phyloP scores from a whole-genome alignment of 2,113 vertebrate genomes.

The Ctenomys sociabilis region DNA sequence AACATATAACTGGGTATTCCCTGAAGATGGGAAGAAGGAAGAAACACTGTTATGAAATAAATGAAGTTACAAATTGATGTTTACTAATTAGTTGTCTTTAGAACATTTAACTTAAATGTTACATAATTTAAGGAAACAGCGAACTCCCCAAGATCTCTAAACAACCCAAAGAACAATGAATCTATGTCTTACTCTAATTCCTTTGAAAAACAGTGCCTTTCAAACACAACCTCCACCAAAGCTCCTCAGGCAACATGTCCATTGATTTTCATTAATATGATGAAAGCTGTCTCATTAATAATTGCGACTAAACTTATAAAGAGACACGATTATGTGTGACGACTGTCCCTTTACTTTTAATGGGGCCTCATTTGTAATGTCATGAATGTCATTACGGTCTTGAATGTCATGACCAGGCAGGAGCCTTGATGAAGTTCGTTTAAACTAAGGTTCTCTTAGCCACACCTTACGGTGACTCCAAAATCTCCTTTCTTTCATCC shows the following conservation, averaged over 20 bases:
- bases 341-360: background rate
- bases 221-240: background rate
- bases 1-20: background rate
- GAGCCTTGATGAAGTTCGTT: background rate
- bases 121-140: constrained; percentile 46
- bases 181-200: constrained; percentile 53
- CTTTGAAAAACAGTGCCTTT: constrained; percentile 50
- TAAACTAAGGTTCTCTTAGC: background rate
- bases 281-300: constrained; percentile 39
- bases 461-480: background rate
- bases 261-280: constrained; percentile 27
- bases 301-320: background rate
- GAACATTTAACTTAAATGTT: constrained; percentile 59
- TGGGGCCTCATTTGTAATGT: background rate
- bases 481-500: background rate
- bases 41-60: constrained; percentile 46
- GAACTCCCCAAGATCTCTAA: background rate
- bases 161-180: constrained; percentile 18
- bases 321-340: background rate
- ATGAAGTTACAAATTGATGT: background rate
- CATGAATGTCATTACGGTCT: background rate
- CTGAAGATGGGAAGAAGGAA: background rate
- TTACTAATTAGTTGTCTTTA: constrained; percentile 43
- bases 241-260: background rate
- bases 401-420: background rate